Conservation (phyloP, 2,797 vertebrate genomes). For the Rhynchotus rufescens region DNA sequence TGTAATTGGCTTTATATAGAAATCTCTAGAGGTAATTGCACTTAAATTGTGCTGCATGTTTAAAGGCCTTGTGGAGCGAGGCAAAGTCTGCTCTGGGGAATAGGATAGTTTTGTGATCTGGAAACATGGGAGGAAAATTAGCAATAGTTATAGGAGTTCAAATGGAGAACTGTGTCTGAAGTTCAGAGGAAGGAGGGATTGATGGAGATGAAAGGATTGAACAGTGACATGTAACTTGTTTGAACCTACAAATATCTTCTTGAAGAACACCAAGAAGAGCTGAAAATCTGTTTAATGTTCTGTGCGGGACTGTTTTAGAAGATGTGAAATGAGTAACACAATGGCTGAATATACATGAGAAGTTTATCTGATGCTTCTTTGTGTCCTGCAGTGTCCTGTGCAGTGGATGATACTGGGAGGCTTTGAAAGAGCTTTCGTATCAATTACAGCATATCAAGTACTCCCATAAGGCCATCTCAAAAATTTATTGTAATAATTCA, state of each 20-base stretch:
- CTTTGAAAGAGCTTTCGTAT: not conserved
- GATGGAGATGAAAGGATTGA: not conserved
- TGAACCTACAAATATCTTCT: not conserved
- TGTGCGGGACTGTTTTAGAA: not conserved
- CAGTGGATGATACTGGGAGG: not conserved
- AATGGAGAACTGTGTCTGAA: not conserved
- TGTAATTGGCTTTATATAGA: not conserved
- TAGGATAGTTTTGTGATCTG: not conserved
- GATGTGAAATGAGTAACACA: not conserved
- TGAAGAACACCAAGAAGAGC: not conserved
- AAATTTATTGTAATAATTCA: not conserved
- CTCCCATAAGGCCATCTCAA: not conserved
- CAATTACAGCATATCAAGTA: not conserved
- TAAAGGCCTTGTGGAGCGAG: not conserved
- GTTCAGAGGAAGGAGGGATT: not conserved
- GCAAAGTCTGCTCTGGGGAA: not conserved
- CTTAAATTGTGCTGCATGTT: not conserved
- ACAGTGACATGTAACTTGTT: not conserved
- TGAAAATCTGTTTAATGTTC: not conserved
- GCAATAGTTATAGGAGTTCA: not conserved
- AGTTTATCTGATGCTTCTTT: not conserved
- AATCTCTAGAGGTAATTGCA: not conserved
- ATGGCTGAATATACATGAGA: not conserved
- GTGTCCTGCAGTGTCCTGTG: not conserved
- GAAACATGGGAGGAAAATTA: not conserved